phyloP scores from a whole-genome alignment of 2,888 invertebrate species.

The Cancer borealis region DNA sequence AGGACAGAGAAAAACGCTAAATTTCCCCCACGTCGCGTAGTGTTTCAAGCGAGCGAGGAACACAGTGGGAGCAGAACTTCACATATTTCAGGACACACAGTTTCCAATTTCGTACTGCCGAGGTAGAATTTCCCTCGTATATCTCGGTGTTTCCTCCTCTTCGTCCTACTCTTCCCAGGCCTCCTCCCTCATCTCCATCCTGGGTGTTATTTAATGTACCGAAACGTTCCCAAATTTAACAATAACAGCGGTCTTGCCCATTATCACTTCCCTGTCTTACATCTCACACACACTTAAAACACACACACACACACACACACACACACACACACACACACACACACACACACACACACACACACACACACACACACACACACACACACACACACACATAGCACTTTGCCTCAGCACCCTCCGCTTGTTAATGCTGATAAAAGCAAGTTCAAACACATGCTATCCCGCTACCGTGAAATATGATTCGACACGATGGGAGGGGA shows the following conservation, averaged over 20 bases:
- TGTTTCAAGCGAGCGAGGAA: neutral
- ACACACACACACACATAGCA: neutral
- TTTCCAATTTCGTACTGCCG: slow-evolving; percentile 34
- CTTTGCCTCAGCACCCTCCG: slow-evolving; percentile 1
- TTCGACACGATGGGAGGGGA: neutral
- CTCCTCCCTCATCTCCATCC: neutral
- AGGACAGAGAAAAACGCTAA: neutral
- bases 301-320: neutral
- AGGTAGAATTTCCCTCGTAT: slow-evolving; percentile 29
- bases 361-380: neutral
- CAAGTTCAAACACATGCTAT: neutral
- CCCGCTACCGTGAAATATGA: slow-evolving; percentile 12
- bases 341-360: neutral
- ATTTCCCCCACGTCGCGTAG: neutral
- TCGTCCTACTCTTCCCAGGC: too few species aligned
- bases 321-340: neutral
- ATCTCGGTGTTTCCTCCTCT: neutral
- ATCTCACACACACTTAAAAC: neutral
- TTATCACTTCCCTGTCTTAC: neutral
- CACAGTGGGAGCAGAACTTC: slow-evolving; percentile 17
- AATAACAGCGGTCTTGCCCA: neutral
- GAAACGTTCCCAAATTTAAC: neutral
- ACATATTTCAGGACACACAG: slow-evolving; percentile 20
- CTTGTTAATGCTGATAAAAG: slow-evolving; percentile 20
- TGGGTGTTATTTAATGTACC: neutral